Base-by-base conservation (phyloP, 2,113 vertebrate genomes). In the Rynchops niger region DNA sequence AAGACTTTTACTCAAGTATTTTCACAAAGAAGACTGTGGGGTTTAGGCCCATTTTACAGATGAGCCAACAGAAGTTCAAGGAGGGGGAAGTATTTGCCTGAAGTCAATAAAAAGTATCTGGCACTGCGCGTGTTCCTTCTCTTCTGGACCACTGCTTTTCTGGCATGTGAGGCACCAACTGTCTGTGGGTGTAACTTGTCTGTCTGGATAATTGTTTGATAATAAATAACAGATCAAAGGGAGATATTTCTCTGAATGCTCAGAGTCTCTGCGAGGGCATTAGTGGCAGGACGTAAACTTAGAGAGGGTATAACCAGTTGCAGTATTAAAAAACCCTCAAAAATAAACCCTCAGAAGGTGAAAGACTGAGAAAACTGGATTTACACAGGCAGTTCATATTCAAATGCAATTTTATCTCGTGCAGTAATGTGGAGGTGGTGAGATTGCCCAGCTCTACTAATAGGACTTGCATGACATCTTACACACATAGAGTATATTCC, bases 161-260 rank as follows among this genome's bases (percentile, higher is more conserved):
- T 92, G 93, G 96, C 82, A 94, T 94, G 78, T 79, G 78, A 94
- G 66, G 70, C 86, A 80, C 45, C 88, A 55, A 56, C 63, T 61
- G 71, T 11, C 63, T 76, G 86, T 84, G 91, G 81, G 81, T 94
- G 83, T 81, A 89, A 89, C 92, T 82, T 69, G 86, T 77, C 91
- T 95, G 83, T 82, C 86, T 95, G 83, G 81, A 40, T 94, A 93
- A 97, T 77, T 95, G 93, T 95, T 97, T 95, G 91, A 84, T 94
- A 94, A 95, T 89, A 96, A 91, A 95, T 87, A 96, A 56, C 45
- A 93, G 89, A 95, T 97, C 91, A 96, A 95, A 95, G 80, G 15
- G 8, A 95, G 88, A 94, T 76, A 90, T 42, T 95, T 73, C 62
- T 91, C 43, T 85, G 88, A 63, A 65, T 91, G 66, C 78, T 76